phyloP scores from a whole-genome alignment of 2,113 vertebrate genomes.

The Cyprinodon variegatus region DNA sequence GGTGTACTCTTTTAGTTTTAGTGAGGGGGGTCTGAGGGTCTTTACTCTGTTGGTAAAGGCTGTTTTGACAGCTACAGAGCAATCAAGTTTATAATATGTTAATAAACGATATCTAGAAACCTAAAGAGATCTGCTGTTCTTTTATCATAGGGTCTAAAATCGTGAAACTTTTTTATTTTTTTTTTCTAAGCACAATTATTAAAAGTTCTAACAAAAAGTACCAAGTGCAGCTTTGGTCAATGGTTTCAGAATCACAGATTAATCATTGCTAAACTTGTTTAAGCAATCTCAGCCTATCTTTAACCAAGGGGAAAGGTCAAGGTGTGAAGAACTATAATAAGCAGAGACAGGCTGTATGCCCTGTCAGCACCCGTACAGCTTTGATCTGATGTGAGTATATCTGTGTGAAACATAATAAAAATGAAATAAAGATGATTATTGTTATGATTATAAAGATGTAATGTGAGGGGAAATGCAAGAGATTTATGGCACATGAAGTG shows the following conservation, averaged over 20 bases:
- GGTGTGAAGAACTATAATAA: conserved; percentile 34
- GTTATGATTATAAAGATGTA: not conserved
- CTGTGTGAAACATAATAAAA: not conserved
- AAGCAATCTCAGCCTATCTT: conserved; percentile 59
- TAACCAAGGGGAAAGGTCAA: conserved; percentile 73
- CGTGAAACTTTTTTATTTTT: not conserved
- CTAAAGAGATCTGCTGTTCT: not conserved
- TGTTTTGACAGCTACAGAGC: too few species aligned
- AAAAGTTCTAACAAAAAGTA: not conserved
- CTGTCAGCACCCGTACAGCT: conserved; percentile 14
- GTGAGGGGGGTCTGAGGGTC: too few species aligned
- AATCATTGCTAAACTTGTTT: conserved; percentile 73
- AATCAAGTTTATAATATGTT: not conserved
- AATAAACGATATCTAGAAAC: not conserved
- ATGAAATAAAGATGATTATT: not conserved
- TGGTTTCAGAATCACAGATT: conserved; percentile 58
- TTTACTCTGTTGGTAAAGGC: too few species aligned
- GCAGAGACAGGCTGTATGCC: conserved; percentile 9
- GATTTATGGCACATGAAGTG: not conserved
- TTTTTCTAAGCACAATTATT: not conserved
- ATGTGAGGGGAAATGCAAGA: not conserved
- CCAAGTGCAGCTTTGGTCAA: not conserved
- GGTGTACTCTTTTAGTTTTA: too few species aligned
- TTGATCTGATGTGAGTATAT: not conserved
- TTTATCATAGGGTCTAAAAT: not conserved